Evolutionary conservation across 1,140 invertebrate species (phyloP), one percentile per base, ranked within the genome.

Genomic region (Marisa cornuarietis): DNA sequence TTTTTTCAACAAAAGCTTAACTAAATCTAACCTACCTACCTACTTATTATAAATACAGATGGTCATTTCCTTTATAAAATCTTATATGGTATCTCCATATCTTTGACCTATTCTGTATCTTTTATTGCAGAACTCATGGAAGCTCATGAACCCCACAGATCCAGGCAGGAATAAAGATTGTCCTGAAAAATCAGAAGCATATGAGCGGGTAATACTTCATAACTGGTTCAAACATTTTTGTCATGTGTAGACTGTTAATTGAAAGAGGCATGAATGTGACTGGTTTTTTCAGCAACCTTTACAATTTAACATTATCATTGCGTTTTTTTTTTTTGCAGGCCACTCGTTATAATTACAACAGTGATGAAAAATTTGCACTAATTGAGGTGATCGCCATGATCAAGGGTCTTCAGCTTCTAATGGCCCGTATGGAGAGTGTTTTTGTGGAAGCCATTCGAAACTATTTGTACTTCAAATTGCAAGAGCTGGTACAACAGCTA

Each of bases 361-460:
- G 96, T 51, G 97, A 98, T 87, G 99, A 99, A 92, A 99, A 99
- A 90, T 98, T 98, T 92, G 98, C 98, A 10, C 92, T 99, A 62
- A 98, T 99, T 84, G 98, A 99, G 93, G 96, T 99, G 0, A 99
- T 99, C 85, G 97, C 98, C 0, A 99, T 99, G 98, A 98, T 99
- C 83, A 99, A 99, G 92, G 98, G 98, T 7, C 93, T 99, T 13
- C 98, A 99, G 92, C 81, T 98, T 58, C 91, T 99, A 69, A 98
- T 99, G 96, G 95, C 97, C 9, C 93, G 97, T 71, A 99, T 99
- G 94, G 98, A 99, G 92, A 97, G 96, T 0, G 96, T 99, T 2
- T 98, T 99, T 89, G 96, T 96, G 58, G 97, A 99, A 90, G 97
- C 98, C 0, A 99, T 99, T 66, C 92, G 97, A 61, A 92, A 96